Base-by-base conservation (phyloP, 2,113 vertebrate species). In the Hydropotes inermis region DNA sequence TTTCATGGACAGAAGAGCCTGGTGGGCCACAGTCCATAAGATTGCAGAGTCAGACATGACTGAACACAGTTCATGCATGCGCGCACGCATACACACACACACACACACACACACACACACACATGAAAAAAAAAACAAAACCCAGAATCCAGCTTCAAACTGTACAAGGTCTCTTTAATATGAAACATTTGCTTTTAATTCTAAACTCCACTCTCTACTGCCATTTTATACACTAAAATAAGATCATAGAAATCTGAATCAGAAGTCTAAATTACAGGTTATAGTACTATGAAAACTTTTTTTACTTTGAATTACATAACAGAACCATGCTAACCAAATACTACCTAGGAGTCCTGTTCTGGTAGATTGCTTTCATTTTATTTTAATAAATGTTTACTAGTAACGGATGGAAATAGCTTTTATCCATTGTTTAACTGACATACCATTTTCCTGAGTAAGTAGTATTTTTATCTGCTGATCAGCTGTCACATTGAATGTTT, bases 81-180 rank as follows among this genome's bases (percentile, higher is more conserved):
- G 8, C 33, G 36, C 17, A 39, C 39, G 4, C 39, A 39, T 4
- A 39, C n/a, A 6, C 19, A 36, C 4, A 1, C 3, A 2, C 2
- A n/a, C 17, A 4, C 17, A 5, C 8, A 11, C 67, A 70, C 2
- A 36, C 52, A 52, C 52, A 54, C 16, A 54, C 52, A 52, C 52
- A 52, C 1, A 36, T 2, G 33, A 67, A n/a, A 36, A 64, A 57
- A 64, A 4, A 12, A 70, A 21, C 12, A 13, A 54, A 54, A 7
- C 5, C 16, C 67, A 70, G n/a, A 70, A 74, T 74, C 36, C 67
- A 74, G n/a, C 36, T 82, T 82, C 79, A n/a, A 82, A 82, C 33
- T 54, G 33, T n/a, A 36, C 79, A 54, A 82, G 50, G 19, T 54
- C 33, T 54, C 19, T 52, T 82, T 36, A 82, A 54, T 36, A 50